These are phyloP conservation scores for Hydropotes inermis DNA, from an alignment of 2,113 vertebrate genomes.

Conservation along the genomic window DNA sequence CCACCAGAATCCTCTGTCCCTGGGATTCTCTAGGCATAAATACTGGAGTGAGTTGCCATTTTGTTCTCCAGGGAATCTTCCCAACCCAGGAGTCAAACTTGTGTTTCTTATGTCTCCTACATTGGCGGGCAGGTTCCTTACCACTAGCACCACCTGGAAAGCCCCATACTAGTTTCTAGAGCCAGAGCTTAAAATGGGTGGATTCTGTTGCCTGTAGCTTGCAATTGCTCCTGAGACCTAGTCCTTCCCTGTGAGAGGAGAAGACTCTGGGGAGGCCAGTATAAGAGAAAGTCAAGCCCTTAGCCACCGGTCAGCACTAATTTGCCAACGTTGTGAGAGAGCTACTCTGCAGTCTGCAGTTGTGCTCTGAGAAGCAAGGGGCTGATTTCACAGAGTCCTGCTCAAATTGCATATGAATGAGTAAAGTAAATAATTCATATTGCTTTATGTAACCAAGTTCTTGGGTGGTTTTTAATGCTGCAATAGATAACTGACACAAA, in stretches of 20 bases:
- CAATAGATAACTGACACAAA: not conserved
- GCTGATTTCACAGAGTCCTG: not conserved
- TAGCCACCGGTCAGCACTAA: too few species aligned
- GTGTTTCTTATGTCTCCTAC: not conserved
- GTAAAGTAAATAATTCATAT: not conserved
- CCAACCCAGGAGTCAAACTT: not conserved
- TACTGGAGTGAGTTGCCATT: not conserved
- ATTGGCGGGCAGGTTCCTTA: not conserved
- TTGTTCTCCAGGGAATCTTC: not conserved
- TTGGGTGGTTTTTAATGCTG: not conserved
- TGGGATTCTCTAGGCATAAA: not conserved
- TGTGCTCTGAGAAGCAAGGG: not conserved
- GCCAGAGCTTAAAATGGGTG: not conserved
- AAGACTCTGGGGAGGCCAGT: not conserved
- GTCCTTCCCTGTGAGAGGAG: not conserved
- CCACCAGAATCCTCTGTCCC: not conserved
- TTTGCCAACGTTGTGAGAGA: rapidly evolving
- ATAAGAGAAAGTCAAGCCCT: not conserved
- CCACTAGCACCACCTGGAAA: not conserved
- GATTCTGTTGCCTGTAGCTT: not conserved
- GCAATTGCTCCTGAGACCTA: not conserved
- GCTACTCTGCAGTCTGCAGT: not conserved
- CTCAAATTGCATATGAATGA: not conserved
- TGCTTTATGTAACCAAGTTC: not conserved
- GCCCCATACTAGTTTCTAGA: not conserved